These are phyloP conservation scores for Patella ulyssiponensis DNA, from an alignment of 2,888 invertebrate species.

Conservation along the genomic window DNA sequence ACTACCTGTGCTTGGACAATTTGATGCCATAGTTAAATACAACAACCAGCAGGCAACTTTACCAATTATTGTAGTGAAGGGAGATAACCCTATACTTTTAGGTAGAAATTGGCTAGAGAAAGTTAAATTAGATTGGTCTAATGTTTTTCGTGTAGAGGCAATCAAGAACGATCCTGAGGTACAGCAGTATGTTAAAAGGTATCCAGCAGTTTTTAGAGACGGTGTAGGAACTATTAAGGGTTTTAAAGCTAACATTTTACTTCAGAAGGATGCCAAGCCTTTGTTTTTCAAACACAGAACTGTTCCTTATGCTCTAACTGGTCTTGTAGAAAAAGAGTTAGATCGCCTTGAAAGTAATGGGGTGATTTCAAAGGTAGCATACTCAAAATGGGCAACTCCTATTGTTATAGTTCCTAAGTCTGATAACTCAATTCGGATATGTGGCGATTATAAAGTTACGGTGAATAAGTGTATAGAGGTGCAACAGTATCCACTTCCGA, in stretches of 20 bases:
- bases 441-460: conserved; percentile 26
- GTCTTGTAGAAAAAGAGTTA: conserved; percentile 9
- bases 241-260: neutral
- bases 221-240: neutral
- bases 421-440: neutral
- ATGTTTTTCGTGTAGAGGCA: neutral
- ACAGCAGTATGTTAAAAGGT: neutral
- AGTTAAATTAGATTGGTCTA: neutral
- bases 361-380: neutral
- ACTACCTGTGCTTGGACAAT: neutral
- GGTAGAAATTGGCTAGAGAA: neutral
- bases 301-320: conserved; percentile 13
- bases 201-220: neutral
- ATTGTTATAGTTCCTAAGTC: neutral
- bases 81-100: neutral
- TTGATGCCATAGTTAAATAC: neutral
- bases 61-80: neutral
- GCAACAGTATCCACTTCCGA: conserved; percentile 38
- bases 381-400: neutral
- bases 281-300: conserved; percentile 8
- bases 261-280: neutral
- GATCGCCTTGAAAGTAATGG: conserved; percentile 8
- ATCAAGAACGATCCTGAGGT: neutral
- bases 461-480: conserved; percentile 29
- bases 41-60: neutral